Base-by-base conservation (phyloP, 2,113 vertebrate species). In the Scopus umbretta region DNA sequence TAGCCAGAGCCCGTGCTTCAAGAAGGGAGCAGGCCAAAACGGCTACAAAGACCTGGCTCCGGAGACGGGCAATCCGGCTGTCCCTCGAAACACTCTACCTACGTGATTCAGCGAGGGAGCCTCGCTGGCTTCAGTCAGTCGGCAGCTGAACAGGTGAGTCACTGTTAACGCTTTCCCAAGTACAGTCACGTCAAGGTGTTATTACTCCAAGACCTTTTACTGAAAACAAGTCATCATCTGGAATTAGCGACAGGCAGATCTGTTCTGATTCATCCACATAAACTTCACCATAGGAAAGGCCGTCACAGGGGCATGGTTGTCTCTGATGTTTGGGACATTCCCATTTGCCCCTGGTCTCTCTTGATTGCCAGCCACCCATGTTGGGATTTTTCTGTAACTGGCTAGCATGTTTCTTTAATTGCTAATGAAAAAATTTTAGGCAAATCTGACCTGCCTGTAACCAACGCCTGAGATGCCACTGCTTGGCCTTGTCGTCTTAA, bases 81-180 rank as follows among this genome's bases (percentile, higher is more conserved):
- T 45, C 76, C 38, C 18, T 68, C 4, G 1, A 6, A 61, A 38
- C 59, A 3, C 43, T 0, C 0, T 4, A 8, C 22, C 13, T 7
- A 15, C 2, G 4, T 11, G 53, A 42, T 53, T 15, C 8, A 11
- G 23, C 4, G 53, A 50, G 18, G 40, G 43, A 66, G 9, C 50
- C 4, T 1, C 1, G 2, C 50, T 29, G 80, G 30, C 55, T 72
- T 11, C 42, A 27, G 52, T 0, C 49, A 25, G 30, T 4, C 4
- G 4, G 52, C 80, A 84, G 0, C 38, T 19, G 3, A 38, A 23
- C 5, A 6, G 16, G 29, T 55, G 85, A 85, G 71, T 80, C 66
- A 75, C 10, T 7, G 56, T 23, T 74, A 4, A 4, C 1, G 3
- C 36, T 34, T 79, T 17, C 53, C 71, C 36, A 70, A 17, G 53